These are phyloP conservation scores for Podarcis raffonei DNA, from an alignment of 2,113 vertebrate genomes.

Conservation along the genomic window DNA sequence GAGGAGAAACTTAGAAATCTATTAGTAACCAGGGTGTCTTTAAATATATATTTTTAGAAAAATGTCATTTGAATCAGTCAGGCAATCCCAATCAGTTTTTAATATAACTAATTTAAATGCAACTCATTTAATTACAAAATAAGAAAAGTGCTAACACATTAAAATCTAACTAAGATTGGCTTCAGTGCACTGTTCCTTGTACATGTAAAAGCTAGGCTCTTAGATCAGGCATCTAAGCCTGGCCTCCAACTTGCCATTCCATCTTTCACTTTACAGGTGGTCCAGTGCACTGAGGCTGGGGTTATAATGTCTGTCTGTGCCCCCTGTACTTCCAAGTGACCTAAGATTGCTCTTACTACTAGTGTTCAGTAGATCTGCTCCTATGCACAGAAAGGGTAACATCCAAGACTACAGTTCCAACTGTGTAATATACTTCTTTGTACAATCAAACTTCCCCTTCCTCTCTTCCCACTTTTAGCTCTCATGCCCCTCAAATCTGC, in stretches of 20 bases:
- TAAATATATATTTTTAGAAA: not conserved
- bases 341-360: not conserved
- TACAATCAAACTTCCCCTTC: too few relatives aligned
- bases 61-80: not conserved
- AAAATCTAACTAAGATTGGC: not conserved
- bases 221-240: too few relatives aligned
- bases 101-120: not conserved
- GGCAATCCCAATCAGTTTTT: not conserved
- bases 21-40: not conserved
- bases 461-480: too few relatives aligned
- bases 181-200: not conserved
- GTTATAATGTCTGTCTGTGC: not conserved
- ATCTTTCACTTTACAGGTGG: not conserved
- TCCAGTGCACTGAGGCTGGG: not conserved
- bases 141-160: not conserved
- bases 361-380: not conserved
- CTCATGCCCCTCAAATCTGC: too few relatives aligned
- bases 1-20: not conserved
- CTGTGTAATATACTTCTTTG: too few relatives aligned
- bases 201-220: not conserved
- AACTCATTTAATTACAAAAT: not conserved
- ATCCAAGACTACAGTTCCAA: too few relatives aligned
- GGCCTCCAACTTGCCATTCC: not conserved
- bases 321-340: not conserved
- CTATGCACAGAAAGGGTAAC: not conserved